A percentile compares a stretch with the other conserved stretches of the same genome.
Evolutionary conservation across 2,113 vertebrate genomes (phyloP).

Genomic region (Addax nasomaculatus): DNA sequence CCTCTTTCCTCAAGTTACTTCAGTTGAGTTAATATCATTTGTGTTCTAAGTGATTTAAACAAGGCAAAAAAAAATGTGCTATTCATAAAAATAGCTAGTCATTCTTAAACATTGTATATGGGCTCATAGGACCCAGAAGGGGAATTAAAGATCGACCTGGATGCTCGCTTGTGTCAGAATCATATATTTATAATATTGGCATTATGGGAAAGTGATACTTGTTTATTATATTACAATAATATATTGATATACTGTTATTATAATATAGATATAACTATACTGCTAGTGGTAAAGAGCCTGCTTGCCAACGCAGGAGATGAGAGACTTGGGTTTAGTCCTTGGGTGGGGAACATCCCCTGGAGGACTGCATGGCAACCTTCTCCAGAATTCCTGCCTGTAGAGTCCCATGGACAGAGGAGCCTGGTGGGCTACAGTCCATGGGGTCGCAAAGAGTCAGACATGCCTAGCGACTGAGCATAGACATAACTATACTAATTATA

Average conservation of each 20-base stretch:
- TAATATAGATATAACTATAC: not conserved
- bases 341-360: not conserved
- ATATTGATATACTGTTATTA: not conserved
- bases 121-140: not conserved
- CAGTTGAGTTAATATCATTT: not conserved
- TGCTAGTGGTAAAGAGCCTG: not conserved
- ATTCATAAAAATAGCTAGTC: not conserved
- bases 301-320: not conserved
- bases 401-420: not conserved
- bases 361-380: not conserved
- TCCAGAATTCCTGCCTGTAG: not conserved
- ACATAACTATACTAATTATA: not conserved
- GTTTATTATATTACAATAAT: not conserved
- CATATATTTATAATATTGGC: not conserved
- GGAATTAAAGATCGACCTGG: not conserved
- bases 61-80: not conserved
- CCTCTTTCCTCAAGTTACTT: not conserved
- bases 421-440: not conserved
- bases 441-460: not conserved
- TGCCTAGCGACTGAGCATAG: not conserved
- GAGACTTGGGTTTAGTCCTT: not conserved
- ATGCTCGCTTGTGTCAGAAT: not conserved
- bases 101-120: not conserved
- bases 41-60: not conserved
- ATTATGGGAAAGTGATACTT: not conserved